phyloP scores from a whole-genome alignment of 2,113 vertebrate genomes.

The Scytalopus superciliaris region DNA sequence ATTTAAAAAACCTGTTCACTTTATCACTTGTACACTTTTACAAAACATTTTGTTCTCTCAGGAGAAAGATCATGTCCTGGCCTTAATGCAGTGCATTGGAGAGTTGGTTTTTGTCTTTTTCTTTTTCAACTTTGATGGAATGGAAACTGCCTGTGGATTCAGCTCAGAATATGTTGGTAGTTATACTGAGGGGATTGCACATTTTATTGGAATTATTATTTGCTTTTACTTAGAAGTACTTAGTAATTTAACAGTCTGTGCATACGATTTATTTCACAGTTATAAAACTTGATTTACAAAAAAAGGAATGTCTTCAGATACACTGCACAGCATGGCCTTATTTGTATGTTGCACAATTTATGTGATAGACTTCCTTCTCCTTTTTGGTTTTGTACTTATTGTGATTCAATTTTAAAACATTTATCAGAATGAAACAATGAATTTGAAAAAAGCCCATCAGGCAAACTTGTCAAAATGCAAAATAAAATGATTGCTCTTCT shows the following conservation, averaged over 20 bases:
- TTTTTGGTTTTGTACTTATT: neutral
- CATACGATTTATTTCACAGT: neutral
- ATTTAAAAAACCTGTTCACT: neutral
- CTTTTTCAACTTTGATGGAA: neutral
- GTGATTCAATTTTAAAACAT: neutral
- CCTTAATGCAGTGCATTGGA: neutral
- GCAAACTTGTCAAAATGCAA: neutral
- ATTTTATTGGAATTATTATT: neutral
- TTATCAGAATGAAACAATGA: neutral
- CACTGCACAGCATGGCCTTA: neutral
- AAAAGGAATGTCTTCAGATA: neutral
- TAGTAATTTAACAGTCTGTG: neutral
- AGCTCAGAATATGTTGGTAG: neutral
- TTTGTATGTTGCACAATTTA: neutral
- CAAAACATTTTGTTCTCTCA: neutral
- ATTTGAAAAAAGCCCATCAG: neutral
- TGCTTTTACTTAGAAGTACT: neutral
- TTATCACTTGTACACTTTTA: neutral
- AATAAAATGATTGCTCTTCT: neutral
- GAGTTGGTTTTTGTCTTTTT: neutral
- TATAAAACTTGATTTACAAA: neutral
- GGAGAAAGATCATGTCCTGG: neutral
- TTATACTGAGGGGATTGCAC: neutral
- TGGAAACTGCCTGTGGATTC: neutral
- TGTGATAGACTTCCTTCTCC: neutral